phyloP scores from a whole-genome alignment of 2,797 vertebrate species.

The Acrossocheilus wenchowensis region DNA sequence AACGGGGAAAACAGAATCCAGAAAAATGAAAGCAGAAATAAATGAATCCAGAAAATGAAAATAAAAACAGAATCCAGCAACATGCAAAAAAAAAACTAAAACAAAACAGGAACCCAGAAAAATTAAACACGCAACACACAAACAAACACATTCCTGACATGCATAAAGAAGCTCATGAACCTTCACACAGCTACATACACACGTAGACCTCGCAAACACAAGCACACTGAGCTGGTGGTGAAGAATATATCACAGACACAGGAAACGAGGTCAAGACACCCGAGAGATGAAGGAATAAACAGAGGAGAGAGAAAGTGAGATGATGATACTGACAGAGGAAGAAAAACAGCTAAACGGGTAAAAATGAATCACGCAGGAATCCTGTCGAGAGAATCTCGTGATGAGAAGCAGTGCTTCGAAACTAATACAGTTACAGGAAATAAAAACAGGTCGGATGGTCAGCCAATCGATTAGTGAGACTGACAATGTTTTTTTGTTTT shows the following conservation, averaged over 20 bases:
- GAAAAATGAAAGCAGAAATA: no score
- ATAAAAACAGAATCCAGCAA: no score
- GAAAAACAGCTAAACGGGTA: background rate
- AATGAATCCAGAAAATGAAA: no score
- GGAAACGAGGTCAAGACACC: constrained; percentile 47
- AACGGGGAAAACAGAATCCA: no score
- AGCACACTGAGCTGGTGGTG: constrained; percentile 27
- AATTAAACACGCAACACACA: no score
- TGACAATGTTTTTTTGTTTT: no score
- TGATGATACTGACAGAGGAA: constrained; percentile 2
- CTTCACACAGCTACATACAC: constrained; percentile 32
- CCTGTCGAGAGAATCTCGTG: background rate
- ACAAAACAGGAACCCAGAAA: no score
- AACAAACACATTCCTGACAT: background rate
- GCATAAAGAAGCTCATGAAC: background rate
- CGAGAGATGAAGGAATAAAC: constrained; percentile 3
- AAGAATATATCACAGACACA: constrained; percentile 45
- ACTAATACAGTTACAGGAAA: background rate
- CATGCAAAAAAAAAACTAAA: no score
- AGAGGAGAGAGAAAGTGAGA: constrained; percentile 6
- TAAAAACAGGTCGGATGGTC: background rate
- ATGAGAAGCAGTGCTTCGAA: background rate
- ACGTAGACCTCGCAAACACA: background rate
- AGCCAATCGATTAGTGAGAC: background rate
- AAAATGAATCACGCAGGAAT: background rate